Base-by-base conservation (phyloP, 2,113 vertebrate species). In the Geothlypis trichas region DNA sequence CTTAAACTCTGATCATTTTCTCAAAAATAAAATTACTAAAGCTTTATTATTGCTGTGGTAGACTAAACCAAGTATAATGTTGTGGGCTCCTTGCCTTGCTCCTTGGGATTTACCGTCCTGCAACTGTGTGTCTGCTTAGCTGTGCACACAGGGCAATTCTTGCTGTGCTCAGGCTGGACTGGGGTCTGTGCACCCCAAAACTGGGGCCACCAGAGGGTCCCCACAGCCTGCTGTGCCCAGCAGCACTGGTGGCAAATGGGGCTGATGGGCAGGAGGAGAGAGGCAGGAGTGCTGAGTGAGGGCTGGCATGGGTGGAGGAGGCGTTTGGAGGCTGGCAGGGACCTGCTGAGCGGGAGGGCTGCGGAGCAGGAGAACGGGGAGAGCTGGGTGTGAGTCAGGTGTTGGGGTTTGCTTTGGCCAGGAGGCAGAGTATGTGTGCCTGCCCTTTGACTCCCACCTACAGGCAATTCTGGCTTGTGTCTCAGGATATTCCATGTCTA, bases 311-410 rank as follows among this genome's bases (percentile, higher is more conserved):
- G 58, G 46, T 6, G 41, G 24, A 41, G 31, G 11, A 37, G 49
- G 4, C 2, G 7, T 62, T 63, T 5, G 52, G 57, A 26, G 63
- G 24, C 39, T 12, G 61, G 41, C 33, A 33, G 46, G 7, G 51
- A 42, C 23, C 37, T 16, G 39, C 39, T 62, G 46, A 12, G 31
- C 0, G 0, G 46, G 17, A 68, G 68, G 27, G 62, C 37, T 49
- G 57, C 0, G 0, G 44, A 39, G 69, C 35, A 46, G 77, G 49
- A 72, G 68, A 67, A 13, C 0, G 0, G 19, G 35, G 21, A 2
- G 3, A 65, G 35, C 6, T 15, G 30, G 22, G 7, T 0, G 0
- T 2, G 17, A 74, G 42, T 9, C 26, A 27, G 21, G 33, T 21
- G 46, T n/a, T 51, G 3, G 19, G 22, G 1, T 3, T 15, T n/a